Conservation (phyloP, 2,888 invertebrate genomes). For the Ophion slaviceki region DNA sequence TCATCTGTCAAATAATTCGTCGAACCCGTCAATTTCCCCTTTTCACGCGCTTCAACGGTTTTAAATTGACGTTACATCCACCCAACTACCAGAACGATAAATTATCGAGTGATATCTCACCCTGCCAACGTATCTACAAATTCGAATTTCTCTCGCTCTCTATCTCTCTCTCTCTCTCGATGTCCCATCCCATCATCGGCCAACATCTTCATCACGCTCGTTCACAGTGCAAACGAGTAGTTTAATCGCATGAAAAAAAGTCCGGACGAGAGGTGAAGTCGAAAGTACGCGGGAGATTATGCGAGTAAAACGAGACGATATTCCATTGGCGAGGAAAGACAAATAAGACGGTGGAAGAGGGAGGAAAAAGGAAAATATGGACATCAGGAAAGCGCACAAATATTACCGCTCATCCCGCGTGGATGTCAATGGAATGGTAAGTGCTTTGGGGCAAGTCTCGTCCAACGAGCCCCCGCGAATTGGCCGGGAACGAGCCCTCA, state of each 20-base stretch:
- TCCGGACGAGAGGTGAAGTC: background rate
- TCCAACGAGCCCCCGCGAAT: slow-evolving; percentile 54
- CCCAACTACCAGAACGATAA: slow-evolving; percentile 69
- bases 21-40: slow-evolving; percentile 71
- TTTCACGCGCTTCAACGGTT: slow-evolving; percentile 67
- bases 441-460: slow-evolving; percentile 25
- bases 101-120: slow-evolving; percentile 71
- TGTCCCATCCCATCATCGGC: background rate
- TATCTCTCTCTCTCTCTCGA: background rate
- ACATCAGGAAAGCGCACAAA: slow-evolving; percentile 71
- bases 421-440: slow-evolving; percentile 66
- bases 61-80: slow-evolving; percentile 74
- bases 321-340: slow-evolving; percentile 7
- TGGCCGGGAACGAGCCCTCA: slow-evolving; percentile 28
- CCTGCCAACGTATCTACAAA: slow-evolving; percentile 33
- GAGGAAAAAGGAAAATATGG: slow-evolving; percentile 71
- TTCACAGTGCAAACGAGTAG: slow-evolving; percentile 28
- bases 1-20: slow-evolving; percentile 75
- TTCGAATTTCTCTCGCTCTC: slow-evolving; percentile 6
- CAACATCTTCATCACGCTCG: slow-evolving; percentile 19
- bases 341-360: slow-evolving; percentile 1
- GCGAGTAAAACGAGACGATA: background rate
- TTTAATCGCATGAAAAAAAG: background rate
- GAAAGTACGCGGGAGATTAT: slow-evolving; percentile 4
- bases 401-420: slow-evolving; percentile 73